Percentiles rank a stretch among this genome's conserved stretches.
Conservation (phyloP, 2,888 invertebrate genomes). For the Drosophila stalkeri region DNA sequence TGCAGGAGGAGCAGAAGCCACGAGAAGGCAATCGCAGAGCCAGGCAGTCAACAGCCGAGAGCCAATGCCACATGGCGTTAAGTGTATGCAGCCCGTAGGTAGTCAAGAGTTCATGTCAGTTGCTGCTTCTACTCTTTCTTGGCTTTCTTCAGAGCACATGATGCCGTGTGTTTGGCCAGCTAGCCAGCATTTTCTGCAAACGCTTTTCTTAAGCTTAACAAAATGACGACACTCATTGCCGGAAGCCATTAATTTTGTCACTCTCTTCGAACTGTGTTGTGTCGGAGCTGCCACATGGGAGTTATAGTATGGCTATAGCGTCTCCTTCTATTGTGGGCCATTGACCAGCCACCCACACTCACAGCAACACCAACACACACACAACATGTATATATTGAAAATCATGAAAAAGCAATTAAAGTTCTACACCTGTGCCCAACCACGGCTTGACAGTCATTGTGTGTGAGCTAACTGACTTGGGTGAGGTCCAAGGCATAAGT, state of each 20-base stretch:
- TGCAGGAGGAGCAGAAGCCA: conserved; percentile 36
- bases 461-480: conserved; percentile 38
- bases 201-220: conserved; percentile 57
- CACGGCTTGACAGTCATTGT: conserved; percentile 14
- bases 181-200: conserved; percentile 60
- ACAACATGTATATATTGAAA: conserved; percentile 54
- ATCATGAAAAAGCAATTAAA: conserved; percentile 77
- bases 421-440: conserved; percentile 60
- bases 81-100: conserved; percentile 62
- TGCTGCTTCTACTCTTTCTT: conserved; percentile 25
- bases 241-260: conserved; percentile 82
- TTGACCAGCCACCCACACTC: conserved; percentile 39
- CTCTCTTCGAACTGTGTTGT: conserved; percentile 57
- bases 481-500: conserved; percentile 57
- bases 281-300: conserved; percentile 60
- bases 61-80: conserved; percentile 29
- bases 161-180: conserved; percentile 43
- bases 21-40: conserved; percentile 10
- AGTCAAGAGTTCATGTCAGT: conserved; percentile 58
- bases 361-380: neutral
- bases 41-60: conserved; percentile 14
- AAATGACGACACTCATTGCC: conserved; percentile 70
- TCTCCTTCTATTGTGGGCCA: conserved; percentile 19
- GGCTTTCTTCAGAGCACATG: conserved; percentile 41
- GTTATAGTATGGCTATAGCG: conserved; percentile 4